phyloP scores from a whole-genome alignment of 2,888 invertebrate species.

The Xylota sylvarum region DNA sequence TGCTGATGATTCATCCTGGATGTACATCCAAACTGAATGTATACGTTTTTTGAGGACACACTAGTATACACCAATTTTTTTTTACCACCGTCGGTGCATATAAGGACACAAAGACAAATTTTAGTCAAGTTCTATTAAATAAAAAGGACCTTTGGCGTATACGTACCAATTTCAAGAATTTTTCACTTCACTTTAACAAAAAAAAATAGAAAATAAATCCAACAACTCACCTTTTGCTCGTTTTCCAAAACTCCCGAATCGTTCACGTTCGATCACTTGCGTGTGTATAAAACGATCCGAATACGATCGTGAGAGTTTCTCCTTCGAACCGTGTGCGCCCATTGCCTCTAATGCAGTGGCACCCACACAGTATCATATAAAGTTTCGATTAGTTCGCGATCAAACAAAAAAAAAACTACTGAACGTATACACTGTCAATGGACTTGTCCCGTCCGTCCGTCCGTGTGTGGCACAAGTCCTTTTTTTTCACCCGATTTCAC shows the following conservation, averaged over 20 bases:
- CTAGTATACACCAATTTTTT: too few species aligned
- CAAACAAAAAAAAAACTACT: conserved; percentile 28
- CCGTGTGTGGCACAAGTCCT: conserved; percentile 65
- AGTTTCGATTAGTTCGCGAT: conserved; percentile 55
- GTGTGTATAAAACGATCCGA: conserved; percentile 86
- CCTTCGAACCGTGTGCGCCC: conserved; percentile 92
- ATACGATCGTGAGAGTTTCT: conserved; percentile 89
- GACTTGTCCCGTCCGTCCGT: conserved; percentile 62
- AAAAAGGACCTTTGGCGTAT: conserved; percentile 33
- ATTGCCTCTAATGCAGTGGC: conserved; percentile 83
- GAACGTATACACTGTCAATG: conserved; percentile 43
- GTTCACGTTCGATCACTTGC: conserved; percentile 88
- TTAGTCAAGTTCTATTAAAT: too few species aligned
- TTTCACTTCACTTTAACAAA: not conserved
- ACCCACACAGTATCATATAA: conserved; percentile 59
- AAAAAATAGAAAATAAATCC: not conserved
- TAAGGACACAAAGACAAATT: too few species aligned
- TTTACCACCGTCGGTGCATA: too few species aligned
- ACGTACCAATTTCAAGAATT: not conserved
- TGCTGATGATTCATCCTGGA: too few species aligned
- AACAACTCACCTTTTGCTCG: conserved; percentile 85
- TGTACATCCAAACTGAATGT: too few species aligned
- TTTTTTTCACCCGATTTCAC: conserved; percentile 31
- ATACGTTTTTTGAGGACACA: too few species aligned
- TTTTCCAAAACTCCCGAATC: conserved; percentile 90